Evolutionary conservation across 1,140 invertebrate species (phyloP).

Genomic region (Ceratosolen solmsi): DNA sequence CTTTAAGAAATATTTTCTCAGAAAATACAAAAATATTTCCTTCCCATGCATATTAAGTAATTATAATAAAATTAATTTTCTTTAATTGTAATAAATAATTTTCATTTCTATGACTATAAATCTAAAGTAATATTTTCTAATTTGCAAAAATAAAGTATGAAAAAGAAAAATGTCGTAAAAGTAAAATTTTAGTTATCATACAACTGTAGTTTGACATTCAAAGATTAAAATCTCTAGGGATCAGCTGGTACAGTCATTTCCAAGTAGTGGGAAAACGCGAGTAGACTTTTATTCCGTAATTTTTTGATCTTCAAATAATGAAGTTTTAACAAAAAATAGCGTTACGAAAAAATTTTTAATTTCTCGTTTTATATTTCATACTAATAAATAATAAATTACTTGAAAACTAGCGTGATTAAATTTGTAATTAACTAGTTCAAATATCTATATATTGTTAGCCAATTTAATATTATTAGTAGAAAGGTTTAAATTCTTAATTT

Average conservation of each 20-base stretch:
- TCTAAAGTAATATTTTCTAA: neutral
- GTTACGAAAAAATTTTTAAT: neutral
- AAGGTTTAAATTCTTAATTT: too few species aligned
- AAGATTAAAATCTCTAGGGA: conserved; percentile 41
- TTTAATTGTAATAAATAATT: too few species aligned
- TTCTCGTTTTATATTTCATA: neutral
- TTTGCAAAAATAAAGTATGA: neutral
- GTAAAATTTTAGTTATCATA: neutral
- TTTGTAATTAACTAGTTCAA: too few species aligned
- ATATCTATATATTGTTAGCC: too few species aligned
- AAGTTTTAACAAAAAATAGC: neutral
- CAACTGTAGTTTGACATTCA: neutral
- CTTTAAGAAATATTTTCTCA: too few species aligned
- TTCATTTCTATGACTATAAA: too few species aligned
- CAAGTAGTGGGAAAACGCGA: neutral
- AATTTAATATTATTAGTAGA: too few species aligned
- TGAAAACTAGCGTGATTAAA: too few species aligned
- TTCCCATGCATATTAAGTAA: too few species aligned
- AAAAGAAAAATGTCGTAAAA: neutral
- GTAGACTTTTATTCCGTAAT: conserved; percentile 3
- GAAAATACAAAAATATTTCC: too few species aligned
- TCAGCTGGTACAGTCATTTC: conserved; percentile 21
- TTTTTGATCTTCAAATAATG: conserved; percentile 29
- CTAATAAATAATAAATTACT: too few species aligned
- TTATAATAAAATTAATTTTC: too few species aligned